phyloP scores from a whole-genome alignment of 2,888 invertebrate species.

The Ennomos fuscantarius region DNA sequence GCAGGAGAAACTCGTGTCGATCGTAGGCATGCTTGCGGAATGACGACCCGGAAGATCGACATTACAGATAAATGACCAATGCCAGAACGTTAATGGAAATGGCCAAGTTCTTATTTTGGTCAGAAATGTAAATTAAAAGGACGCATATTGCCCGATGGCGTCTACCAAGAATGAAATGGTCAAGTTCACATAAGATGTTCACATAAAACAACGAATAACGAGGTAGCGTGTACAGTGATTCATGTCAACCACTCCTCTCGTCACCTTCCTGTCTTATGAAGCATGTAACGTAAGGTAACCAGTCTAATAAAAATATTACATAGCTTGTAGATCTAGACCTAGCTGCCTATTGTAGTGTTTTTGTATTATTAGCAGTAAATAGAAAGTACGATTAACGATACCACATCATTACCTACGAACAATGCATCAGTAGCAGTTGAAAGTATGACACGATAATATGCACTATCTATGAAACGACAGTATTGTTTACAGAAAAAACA shows the following conservation, averaged over 20 bases:
- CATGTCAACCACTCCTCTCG: slow-evolving; percentile 20
- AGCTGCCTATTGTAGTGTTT: slow-evolving; percentile 12
- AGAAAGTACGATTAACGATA: slow-evolving; percentile 27
- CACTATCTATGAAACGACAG: slow-evolving; percentile 26
- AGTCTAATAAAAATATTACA: neutral
- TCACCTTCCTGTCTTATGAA: slow-evolving; percentile 14
- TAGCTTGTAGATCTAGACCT: too few relatives aligned
- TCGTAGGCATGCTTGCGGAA: slow-evolving; percentile 51
- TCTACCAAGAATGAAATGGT: slow-evolving; percentile 1
- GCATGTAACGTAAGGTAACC: neutral
- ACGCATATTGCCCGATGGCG: slow-evolving; percentile 5
- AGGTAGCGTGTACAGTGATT: slow-evolving; percentile 18
- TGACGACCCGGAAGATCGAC: slow-evolving; percentile 50
- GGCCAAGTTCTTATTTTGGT: slow-evolving; percentile 29
- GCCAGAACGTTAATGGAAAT: slow-evolving; percentile 32
- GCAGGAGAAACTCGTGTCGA: slow-evolving; percentile 54
- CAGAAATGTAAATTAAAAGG: slow-evolving; percentile 16
- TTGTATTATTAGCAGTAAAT: slow-evolving; percentile 24
- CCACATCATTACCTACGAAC: slow-evolving; percentile 26
- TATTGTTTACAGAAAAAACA: slow-evolving; percentile 32
- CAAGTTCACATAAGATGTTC: neutral
- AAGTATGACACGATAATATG: slow-evolving; percentile 27
- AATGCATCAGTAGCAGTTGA: slow-evolving; percentile 20
- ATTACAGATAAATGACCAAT: slow-evolving; percentile 25
- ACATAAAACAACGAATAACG: slow-evolving; percentile 6